These are phyloP conservation scores for Pelosia muscerda DNA, from an alignment of 2,888 invertebrate genomes.

Conservation along the genomic window DNA sequence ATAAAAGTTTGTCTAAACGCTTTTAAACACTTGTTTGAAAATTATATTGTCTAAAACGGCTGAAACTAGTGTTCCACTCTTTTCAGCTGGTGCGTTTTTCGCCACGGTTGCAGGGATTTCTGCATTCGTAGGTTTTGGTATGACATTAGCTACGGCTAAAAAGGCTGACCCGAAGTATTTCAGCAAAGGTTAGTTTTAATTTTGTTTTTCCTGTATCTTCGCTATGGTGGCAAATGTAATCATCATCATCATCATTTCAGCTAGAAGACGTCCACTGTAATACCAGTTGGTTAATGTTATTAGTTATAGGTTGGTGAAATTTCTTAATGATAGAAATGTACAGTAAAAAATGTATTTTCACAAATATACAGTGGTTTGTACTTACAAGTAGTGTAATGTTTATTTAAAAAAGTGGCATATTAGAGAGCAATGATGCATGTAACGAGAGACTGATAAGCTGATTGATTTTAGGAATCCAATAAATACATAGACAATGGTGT, in stretches of 20 bases:
- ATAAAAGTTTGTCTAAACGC: not conserved
- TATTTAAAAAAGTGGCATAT: too few relatives aligned
- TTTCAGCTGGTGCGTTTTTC: constrained; percentile 90
- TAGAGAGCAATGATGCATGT: too few relatives aligned
- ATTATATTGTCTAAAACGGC: not conserved
- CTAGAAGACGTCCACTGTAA: too few relatives aligned
- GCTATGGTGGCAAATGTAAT: not conserved
- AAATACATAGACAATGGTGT: not conserved
- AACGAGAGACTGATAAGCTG: too few relatives aligned
- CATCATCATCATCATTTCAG: not conserved
- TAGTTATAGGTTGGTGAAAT: too few relatives aligned
- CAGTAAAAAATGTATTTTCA: too few relatives aligned
- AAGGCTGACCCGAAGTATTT: constrained; percentile 93
- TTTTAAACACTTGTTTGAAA: not conserved
- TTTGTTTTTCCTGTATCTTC: not conserved
- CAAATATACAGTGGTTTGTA: too few relatives aligned
- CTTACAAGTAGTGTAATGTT: too few relatives aligned
- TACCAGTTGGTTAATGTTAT: not conserved
- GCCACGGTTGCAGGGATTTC: constrained; percentile 92
- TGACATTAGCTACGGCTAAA: constrained; percentile 92
- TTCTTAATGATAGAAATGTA: too few relatives aligned
- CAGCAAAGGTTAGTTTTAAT: constrained; percentile 85
- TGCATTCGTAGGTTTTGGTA: constrained; percentile 93
- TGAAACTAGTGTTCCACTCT: not conserved
- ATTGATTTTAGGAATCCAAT: too few relatives aligned